Evolutionary conservation across 2,888 invertebrate genomes (phyloP), one percentile per base, ranked within the genome.

Genomic region (Melanargia galathea): DNA sequence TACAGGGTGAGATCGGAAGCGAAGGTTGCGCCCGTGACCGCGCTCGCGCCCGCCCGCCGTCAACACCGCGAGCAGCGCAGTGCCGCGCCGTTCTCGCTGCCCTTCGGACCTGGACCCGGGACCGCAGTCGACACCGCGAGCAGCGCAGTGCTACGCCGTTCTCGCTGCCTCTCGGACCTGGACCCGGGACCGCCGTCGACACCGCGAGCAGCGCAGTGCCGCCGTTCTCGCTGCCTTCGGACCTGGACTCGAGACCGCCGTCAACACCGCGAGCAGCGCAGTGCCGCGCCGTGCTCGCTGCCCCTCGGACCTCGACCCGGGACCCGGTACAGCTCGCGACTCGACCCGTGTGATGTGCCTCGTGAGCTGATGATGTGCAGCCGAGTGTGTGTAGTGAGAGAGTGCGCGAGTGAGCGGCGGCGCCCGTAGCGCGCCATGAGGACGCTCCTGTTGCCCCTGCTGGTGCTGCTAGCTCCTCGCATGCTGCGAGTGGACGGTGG

Each of bases 1-100:
- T n/a, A n/a, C n/a, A 80, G 89, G 87, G 87, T 85, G 84, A 85
- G 84, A 84, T 82, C 84, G 83, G 81, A 79, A 81, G 76, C 83
- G 86, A 90, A 90, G 90, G 89, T 90, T 89, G 87, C 84, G 90
- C 88, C 90, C 89, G 84, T 89, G 89, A 89, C 90, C 90, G 87
- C 85, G 80, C 82, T 82, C 83, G 81, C 81, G 77, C 80, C 79
- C 81, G 81, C 76, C 77, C 77, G 82, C 79, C 76, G 78, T 77
- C 75, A 69, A 74, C 77, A 73, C 72, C 77, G 79, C 77, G 72
- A 81, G 81, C 81, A 70, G 70, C 73, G 81, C 86, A 88, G 88
- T 89, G 81, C 77, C 84, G 86, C 81, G 83, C 82, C 83, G 83
- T 79, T 79, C 87, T 86, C 81, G 82, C 82, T 79, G 74, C 85